Evolutionary conservation across 2,113 vertebrate species (phyloP), one percentile per base, ranked within the genome.

Genomic region (Cranoglanis bouderius): DNA sequence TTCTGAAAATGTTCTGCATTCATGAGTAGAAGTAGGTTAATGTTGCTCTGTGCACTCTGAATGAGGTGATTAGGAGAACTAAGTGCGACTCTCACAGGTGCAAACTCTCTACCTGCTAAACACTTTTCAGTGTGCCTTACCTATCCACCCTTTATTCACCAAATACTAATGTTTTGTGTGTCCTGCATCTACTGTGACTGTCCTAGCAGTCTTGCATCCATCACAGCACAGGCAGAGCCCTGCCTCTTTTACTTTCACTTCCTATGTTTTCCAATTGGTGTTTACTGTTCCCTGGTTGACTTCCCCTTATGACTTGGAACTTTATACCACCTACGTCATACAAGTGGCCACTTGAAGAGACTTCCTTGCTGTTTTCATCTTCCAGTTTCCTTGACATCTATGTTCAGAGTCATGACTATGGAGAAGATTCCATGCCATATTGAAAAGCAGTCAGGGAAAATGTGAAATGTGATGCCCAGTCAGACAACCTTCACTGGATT

Each of bases 21-120:
- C 14, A 13, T n/a, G 77, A 53, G 29, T 32, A 61, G 81, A 83
- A 83, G 81, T 83, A 83, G 81, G 55, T 83, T 83, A 83, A 83
- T 83, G 55, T 29, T 43, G 35, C 81, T 61, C 55, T 61, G 55
- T 61, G 81, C 13, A 43, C 55, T 16, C 55, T 43, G 81, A 83
- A 83, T 61, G 24, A 61, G 81, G 55, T 43, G 81, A 83, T 83
- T 83, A 83, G 55, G 38, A 43, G 35, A 55, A 26, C 35, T 61
- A 29, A 83, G 61, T 61, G 35, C 0, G 24, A 61, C 55, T 26
- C 32, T 59, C 35, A 40, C 81, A 61, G 81, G 55, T 83, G 55
- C 81, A 83, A 29, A 24, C 35, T 29, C 35, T 83, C 21, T 26
- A 24, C 55, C 32, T 61, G 55, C 21, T 19, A 16, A 5, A 78